phyloP scores from a whole-genome alignment of 1,140 invertebrate species.

The Drosophila teissieri region DNA sequence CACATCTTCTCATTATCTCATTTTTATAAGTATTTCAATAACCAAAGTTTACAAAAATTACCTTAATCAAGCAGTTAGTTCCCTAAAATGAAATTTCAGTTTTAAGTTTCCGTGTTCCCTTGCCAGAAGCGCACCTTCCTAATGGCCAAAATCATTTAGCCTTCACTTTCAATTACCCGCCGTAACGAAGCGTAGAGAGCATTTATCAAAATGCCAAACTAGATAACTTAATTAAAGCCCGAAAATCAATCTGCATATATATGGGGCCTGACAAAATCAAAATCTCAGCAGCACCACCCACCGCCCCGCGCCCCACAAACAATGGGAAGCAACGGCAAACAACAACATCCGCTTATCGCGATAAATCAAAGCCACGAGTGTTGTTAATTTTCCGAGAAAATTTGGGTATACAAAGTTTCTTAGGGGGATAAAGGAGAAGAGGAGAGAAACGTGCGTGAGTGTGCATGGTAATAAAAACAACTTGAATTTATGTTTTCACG shows the following conservation, averaged over 20 bases:
- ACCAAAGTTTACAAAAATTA: background rate
- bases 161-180: constrained; percentile 56
- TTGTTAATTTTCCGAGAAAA: constrained; percentile 79
- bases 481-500: constrained; percentile 80
- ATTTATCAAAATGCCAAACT: constrained; percentile 59
- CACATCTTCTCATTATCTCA: constrained; percentile 3
- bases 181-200: constrained; percentile 38
- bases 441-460: constrained; percentile 46
- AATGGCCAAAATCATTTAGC: constrained; percentile 44
- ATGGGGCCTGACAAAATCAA: constrained; percentile 7
- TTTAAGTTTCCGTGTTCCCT: background rate
- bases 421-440: constrained; percentile 20
- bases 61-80: background rate
- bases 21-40: too few species aligned
- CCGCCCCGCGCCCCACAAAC: constrained; percentile 11
- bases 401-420: constrained; percentile 24
- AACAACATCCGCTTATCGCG: constrained; percentile 76
- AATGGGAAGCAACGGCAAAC: constrained; percentile 22
- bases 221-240: constrained; percentile 71
- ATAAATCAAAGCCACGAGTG: constrained; percentile 82
- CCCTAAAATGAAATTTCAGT: background rate
- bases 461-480: constrained; percentile 65
- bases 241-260: constrained; percentile 76
- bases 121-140: constrained; percentile 17
- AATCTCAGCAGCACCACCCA: constrained; percentile 3